phyloP scores from a whole-genome alignment of 2,888 invertebrate genomes.

The Dasypogon diadema region DNA sequence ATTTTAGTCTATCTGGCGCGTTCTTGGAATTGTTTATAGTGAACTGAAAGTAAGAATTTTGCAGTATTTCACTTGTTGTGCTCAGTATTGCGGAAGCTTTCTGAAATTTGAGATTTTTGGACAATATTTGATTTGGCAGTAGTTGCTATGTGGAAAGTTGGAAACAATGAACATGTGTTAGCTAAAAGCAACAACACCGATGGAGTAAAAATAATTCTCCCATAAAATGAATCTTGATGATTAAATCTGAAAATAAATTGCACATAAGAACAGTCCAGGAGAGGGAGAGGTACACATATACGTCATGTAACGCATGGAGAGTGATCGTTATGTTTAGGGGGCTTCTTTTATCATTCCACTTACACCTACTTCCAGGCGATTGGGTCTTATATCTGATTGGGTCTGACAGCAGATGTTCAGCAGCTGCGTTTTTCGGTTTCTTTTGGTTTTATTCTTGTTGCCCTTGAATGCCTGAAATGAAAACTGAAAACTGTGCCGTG shows the following conservation, averaged over 20 bases:
- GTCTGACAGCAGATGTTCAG: constrained; percentile 27
- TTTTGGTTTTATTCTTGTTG: constrained; percentile 1
- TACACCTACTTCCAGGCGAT: neutral
- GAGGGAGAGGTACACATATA: neutral
- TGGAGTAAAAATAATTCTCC: neutral
- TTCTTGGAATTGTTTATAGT: constrained; percentile 29
- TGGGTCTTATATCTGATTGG: constrained; percentile 31
- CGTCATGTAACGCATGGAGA: neutral
- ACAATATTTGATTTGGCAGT: neutral
- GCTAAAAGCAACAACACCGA: neutral
- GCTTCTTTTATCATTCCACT: neutral
- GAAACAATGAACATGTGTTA: neutral
- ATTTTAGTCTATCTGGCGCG: constrained; percentile 31
- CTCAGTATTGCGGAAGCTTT: constrained; percentile 9
- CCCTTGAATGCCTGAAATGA: neutral
- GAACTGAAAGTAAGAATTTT: neutral
- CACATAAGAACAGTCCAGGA: neutral
- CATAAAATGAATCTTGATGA: neutral
- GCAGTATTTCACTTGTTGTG: neutral
- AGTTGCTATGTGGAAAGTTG: neutral
- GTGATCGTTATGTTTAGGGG: neutral
- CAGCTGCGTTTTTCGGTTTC: constrained; percentile 31
- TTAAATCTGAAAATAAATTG: neutral
- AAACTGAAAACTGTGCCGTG: no score
- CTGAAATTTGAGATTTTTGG: neutral